Percentiles rank a stretch among this genome's conserved stretches.
Conservation (phyloP, 2,888 invertebrate species). For the Microplitis manilae region DNA sequence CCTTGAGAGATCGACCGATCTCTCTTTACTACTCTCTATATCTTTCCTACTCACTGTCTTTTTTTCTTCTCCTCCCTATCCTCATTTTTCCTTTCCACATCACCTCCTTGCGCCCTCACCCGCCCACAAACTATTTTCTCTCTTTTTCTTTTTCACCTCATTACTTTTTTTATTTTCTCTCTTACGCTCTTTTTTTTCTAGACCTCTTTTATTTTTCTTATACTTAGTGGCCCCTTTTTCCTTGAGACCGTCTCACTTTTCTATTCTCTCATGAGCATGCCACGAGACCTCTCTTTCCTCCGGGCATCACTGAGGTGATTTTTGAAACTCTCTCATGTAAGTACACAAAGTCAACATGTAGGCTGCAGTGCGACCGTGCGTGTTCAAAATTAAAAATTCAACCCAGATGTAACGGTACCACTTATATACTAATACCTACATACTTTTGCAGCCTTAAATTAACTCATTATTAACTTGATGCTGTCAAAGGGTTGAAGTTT, state of each 20-base stretch:
- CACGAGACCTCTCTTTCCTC: constrained; percentile 19
- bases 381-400: constrained; percentile 18
- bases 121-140: constrained; percentile 28
- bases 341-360: constrained; percentile 21
- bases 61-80: constrained; percentile 41
- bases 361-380: constrained; percentile 15
- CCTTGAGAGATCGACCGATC: constrained; percentile 57
- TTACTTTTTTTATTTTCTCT: constrained; percentile 8
- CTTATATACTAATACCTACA: neutral
- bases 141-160: constrained; percentile 26
- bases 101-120: constrained; percentile 14
- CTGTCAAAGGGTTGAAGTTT: neutral
- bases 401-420: constrained; percentile 3
- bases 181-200: neutral
- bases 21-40: constrained; percentile 39
- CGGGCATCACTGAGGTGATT: constrained; percentile 25
- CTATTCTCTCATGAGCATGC: constrained; percentile 32
- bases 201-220: neutral
- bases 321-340: constrained; percentile 17
- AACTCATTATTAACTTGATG: neutral
- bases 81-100: constrained; percentile 39
- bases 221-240: constrained; percentile 16
- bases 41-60: constrained; percentile 35
- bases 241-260: constrained; percentile 12
- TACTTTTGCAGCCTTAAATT: neutral